Conservation (phyloP, 2,888 invertebrate species). For the Pinctada fucata region DNA sequence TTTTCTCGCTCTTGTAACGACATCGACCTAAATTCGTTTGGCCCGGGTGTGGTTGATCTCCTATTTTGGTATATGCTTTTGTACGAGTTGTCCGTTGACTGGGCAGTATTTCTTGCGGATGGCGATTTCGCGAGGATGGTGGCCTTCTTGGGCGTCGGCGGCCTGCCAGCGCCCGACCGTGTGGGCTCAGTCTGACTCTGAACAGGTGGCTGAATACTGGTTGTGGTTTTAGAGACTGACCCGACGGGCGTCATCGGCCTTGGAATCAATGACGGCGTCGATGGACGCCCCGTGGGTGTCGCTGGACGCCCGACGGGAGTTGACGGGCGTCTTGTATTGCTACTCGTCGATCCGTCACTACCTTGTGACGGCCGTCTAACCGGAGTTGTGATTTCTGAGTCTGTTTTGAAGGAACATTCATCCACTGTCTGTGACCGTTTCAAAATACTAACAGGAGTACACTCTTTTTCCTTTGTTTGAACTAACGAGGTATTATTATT, state of each 20-base stretch:
- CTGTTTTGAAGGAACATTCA: neutral
- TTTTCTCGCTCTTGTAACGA: slow-evolving; percentile 10
- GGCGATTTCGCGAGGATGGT: slow-evolving; percentile 53
- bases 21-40: slow-evolving; percentile 29
- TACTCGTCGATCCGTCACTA: neutral
- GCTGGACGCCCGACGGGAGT: slow-evolving; percentile 14
- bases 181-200: neutral
- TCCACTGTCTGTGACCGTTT: neutral
- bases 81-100: slow-evolving; percentile 54
- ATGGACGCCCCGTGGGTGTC: slow-evolving; percentile 47
- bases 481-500: no score
- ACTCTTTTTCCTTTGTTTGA: neutral
- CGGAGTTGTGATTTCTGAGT: neutral
- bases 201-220: neutral
- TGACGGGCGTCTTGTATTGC: neutral
- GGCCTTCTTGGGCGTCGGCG: slow-evolving; percentile 52
- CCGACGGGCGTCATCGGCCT: slow-evolving; percentile 50
- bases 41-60: slow-evolving; percentile 62
- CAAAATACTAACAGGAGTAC: neutral
- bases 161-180: slow-evolving; percentile 30
- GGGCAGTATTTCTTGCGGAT: slow-evolving; percentile 24
- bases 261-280: slow-evolving; percentile 57
- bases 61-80: slow-evolving; percentile 56
- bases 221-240: neutral
- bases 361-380: neutral